Evolutionary conservation across 2,113 vertebrate genomes (phyloP).

Genomic region (Hyperoodon ampullatus): DNA sequence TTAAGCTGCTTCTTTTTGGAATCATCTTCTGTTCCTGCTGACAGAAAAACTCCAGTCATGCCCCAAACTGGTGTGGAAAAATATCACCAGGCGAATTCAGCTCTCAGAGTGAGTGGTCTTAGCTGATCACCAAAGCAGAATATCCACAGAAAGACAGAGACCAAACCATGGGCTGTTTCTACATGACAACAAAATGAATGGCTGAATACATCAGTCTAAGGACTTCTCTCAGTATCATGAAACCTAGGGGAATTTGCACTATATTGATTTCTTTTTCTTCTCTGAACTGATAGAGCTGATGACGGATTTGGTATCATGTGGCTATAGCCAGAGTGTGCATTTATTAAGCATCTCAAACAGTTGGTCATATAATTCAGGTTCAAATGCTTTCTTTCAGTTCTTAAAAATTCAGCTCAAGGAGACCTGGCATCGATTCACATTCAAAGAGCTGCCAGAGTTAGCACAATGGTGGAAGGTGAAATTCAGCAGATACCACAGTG

Average conservation of each 20-base stretch:
- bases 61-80: not conserved
- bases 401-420: not conserved
- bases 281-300: not conserved
- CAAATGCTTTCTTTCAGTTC: not conserved
- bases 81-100: not conserved
- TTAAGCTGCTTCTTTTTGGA: not conserved
- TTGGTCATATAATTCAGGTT: not conserved
- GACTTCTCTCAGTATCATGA: not conserved
- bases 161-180: not conserved
- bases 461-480: not conserved
- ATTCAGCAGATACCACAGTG: not conserved
- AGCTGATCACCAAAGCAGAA: not conserved
- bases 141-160: slow-evolving; percentile 17
- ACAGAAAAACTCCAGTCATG: not conserved
- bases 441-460: not conserved
- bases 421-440: not conserved
- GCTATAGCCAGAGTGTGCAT: not conserved
- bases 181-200: not conserved
- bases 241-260: not conserved
- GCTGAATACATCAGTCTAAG: not conserved
- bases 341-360: not conserved
- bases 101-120: not conserved
- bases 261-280: not conserved
- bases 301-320: not conserved
- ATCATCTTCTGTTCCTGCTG: not conserved